These are phyloP conservation scores for Limnothrissa miodon DNA, from an alignment of 2,113 vertebrate species.

Conservation along the genomic window DNA sequence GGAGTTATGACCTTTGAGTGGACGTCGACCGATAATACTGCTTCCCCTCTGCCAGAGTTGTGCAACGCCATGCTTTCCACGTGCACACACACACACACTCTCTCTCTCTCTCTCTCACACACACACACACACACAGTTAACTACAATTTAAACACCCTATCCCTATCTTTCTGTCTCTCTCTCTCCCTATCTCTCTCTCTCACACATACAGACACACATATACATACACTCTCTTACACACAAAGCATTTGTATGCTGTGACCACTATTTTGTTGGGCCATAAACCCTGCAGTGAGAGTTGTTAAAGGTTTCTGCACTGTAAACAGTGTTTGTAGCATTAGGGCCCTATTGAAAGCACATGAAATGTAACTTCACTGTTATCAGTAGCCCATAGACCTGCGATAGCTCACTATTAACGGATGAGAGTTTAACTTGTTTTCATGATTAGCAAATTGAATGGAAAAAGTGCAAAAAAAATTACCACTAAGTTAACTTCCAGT, in stretches of 20 bases:
- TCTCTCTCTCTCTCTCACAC: not conserved
- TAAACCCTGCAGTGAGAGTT: not conserved
- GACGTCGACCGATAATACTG: slow-evolving; percentile 37
- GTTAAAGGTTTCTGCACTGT: slow-evolving; percentile 15
- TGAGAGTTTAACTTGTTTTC: not conserved
- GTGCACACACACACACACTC: not conserved
- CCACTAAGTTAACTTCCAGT: too few species aligned
- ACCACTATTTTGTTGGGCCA: not conserved
- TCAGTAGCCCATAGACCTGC: not conserved
- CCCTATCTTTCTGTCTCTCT: not conserved
- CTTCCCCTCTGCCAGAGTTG: slow-evolving; percentile 33
- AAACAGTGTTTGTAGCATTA: slow-evolving; percentile 12
- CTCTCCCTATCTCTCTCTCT: not conserved
- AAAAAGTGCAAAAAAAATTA: not conserved
- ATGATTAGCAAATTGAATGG: not conserved
- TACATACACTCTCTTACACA: not conserved
- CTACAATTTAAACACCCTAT: not conserved
- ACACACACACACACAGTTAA: not conserved
- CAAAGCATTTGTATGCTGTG: slow-evolving; percentile 8
- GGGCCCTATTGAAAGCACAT: slow-evolving; percentile 7
- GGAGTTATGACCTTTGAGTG: slow-evolving; percentile 32
- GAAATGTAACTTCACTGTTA: not conserved
- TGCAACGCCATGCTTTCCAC: slow-evolving; percentile 16
- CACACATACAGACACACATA: not conserved
- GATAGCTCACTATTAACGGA: not conserved